Base-by-base conservation (phyloP, 37 sponge, comb jelly and placozoan genomes). In the Mnemiopsis leidyi region DNA sequence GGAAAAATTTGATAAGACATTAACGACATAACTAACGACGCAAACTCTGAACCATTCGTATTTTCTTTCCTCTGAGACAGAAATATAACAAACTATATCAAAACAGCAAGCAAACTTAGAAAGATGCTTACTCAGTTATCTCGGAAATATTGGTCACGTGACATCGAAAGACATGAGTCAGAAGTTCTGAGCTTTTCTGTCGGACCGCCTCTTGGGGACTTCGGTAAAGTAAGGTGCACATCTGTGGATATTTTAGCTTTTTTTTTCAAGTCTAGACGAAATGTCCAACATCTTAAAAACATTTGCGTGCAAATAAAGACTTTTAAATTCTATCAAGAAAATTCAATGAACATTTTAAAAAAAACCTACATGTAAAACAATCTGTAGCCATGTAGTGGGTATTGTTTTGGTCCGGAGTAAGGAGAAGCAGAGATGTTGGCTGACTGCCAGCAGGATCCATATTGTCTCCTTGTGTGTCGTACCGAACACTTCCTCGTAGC, bases 401-500 rank as follows among this genome's bases (percentile, higher is more conserved):
- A 77, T 9, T 1, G 35, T 34, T 1, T 26, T 5, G 9, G 16
- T 0, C 0, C 79, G 79, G 36, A 32, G 32, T 21, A 77, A 20
- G 32, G 36, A 77, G 36, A 77, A 77, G 32, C 36, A 13, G 20
- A 77, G 32, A 18, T 77, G 79, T 34, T 77, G 79, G 20, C 32
- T 34, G 26, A 77, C 36, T 32, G 79, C 34, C 36, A 77, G 36
- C 18, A 77, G 36, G 34, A 77, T 77, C 35, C 26, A 16, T 26
- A 77, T 77, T 36, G 79, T 77, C 1, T 77, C 79, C 79, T 77
- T 77, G 79, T 77, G 79, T 0, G 32, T 77, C 35, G 79, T 77
- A 77, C 35, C 2, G 79, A 77, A 77, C 18, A 77, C 32, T 36
- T 77, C 79, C 61, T 18, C 61, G 61, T 48, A 48, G 9, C 61